Conservation (phyloP, 1,140 invertebrate species). For the Plectrocnemia conspersa region DNA sequence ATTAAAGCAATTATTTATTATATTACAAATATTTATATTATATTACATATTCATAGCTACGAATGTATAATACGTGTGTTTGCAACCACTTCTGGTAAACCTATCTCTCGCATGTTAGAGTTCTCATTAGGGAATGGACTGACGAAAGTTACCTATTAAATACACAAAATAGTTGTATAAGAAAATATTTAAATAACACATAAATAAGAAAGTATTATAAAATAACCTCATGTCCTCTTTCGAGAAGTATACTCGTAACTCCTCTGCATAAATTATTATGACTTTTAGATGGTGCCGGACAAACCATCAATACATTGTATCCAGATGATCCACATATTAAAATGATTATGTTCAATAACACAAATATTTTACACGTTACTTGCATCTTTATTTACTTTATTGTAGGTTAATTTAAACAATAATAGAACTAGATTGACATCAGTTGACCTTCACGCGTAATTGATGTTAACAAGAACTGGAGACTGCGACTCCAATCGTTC, state of each 20-base stretch:
- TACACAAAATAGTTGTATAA: neutral
- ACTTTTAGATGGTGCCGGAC: neutral
- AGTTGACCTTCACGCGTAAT: too few relatives aligned
- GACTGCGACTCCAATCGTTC: too few relatives aligned
- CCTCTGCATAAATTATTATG: neutral
- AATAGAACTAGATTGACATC: too few relatives aligned
- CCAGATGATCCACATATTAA: too few relatives aligned
- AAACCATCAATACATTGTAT: neutral
- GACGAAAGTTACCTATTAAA: neutral
- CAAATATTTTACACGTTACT: too few relatives aligned
- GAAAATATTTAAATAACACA: neutral
- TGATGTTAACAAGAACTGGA: too few relatives aligned
- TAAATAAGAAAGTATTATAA: neutral
- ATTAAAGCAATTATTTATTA: neutral
- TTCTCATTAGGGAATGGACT: neutral
- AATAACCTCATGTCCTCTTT: neutral
- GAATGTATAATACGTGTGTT: neutral
- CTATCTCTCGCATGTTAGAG: constrained; percentile 10
- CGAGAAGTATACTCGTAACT: neutral
- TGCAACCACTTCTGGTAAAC: neutral
- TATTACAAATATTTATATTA: neutral
- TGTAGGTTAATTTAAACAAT: too few relatives aligned
- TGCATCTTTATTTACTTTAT: too few relatives aligned
- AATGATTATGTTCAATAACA: too few relatives aligned
- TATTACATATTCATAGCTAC: neutral